Conservation (phyloP, 2,113 vertebrate species). For the Ophiodon elongatus region DNA sequence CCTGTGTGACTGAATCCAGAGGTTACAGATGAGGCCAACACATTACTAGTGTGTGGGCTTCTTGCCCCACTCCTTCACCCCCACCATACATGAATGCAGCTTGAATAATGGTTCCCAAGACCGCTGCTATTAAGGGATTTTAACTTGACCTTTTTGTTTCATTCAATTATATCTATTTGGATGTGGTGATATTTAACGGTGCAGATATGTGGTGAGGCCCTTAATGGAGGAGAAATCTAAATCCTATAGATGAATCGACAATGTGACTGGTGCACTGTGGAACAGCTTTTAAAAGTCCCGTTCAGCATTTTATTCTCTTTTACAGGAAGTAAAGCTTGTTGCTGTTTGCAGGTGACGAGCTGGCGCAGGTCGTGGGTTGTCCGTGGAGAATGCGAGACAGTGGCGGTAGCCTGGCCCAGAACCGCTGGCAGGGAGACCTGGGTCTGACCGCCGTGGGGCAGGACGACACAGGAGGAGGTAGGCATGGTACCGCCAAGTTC, state of each 20-base stretch:
- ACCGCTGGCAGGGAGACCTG: constrained; percentile 87
- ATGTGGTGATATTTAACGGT: not conserved
- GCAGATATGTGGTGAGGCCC: not conserved
- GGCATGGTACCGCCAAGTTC: not conserved
- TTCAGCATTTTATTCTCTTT: too few relatives aligned
- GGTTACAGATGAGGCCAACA: not conserved
- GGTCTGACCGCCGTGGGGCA: constrained; percentile 83
- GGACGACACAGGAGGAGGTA: constrained; percentile 80
- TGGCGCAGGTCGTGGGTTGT: constrained; percentile 87
- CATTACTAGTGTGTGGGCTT: too few relatives aligned
- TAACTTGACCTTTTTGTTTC: not conserved
- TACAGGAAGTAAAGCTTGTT: not conserved
- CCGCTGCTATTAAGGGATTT: not conserved
- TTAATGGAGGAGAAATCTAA: not conserved
- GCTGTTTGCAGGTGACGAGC: constrained; percentile 78
- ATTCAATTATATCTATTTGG: not conserved
- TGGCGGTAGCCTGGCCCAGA: constrained; percentile 86
- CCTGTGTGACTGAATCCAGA: not conserved
- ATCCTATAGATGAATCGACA: not conserved
- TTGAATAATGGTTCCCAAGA: not conserved
- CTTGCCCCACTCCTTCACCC: not conserved
- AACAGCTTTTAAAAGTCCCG: not conserved
- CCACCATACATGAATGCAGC: not conserved
- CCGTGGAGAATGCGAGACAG: constrained; percentile 88
- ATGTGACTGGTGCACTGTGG: not conserved